Conservation (phyloP, 1,140 invertebrate genomes). For the Rhyacophila brunnea region DNA sequence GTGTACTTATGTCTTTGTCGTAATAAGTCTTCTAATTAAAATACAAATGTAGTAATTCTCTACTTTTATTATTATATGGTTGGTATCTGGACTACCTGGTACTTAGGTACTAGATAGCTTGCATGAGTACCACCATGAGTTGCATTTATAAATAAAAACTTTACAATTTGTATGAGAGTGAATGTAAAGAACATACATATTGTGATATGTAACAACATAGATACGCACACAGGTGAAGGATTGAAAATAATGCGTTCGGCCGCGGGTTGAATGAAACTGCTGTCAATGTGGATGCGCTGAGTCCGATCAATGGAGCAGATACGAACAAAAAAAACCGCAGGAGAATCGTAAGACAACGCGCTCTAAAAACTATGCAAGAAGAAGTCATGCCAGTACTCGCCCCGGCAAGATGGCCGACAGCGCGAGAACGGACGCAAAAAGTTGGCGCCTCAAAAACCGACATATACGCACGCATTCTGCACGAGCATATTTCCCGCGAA, state of each 20-base stretch:
- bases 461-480: slow-evolving; percentile 10
- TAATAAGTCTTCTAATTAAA: too few relatives aligned
- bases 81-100: too few relatives aligned
- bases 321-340: slow-evolving; percentile 14
- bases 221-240: background rate
- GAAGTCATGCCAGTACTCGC: background rate
- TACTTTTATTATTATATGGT: too few relatives aligned
- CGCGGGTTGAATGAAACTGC: slow-evolving; percentile 25
- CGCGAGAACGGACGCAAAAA: slow-evolving; percentile 10
- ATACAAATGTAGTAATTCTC: too few relatives aligned
- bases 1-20: too few relatives aligned
- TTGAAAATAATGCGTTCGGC: background rate
- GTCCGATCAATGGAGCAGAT: slow-evolving; percentile 23
- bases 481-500: slow-evolving; percentile 13
- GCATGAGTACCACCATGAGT: too few relatives aligned
- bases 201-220: background rate
- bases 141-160: too few relatives aligned
- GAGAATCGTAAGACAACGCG: background rate
- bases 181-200: background rate
- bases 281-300: slow-evolving; percentile 23
- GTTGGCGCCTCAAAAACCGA: slow-evolving; percentile 12
- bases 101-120: too few relatives aligned
- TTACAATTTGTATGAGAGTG: background rate
- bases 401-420: background rate
- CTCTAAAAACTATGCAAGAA: too few relatives aligned